Base-by-base conservation (phyloP, 2,888 invertebrate genomes). In the Rhabditophanes sp. region DNA sequence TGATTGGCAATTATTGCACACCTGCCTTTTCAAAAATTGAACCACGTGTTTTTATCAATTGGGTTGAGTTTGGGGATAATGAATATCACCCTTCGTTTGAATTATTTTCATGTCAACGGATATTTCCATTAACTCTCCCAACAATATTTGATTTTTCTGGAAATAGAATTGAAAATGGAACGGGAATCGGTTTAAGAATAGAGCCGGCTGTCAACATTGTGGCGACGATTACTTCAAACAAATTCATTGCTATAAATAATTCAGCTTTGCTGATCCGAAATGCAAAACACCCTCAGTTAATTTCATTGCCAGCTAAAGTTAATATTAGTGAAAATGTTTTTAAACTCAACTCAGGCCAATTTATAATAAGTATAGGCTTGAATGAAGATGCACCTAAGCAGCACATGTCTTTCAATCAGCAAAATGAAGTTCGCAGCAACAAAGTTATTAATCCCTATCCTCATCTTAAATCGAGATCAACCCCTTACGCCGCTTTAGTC, bases 401-500 rank as follows among this genome's bases (percentile, higher is more conserved):
- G 28, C 34, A 24, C 19, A 39, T 62, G 15, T 35, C 42, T 1
- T 63, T 63, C 44, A 53, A 53, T 42, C 59, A 61, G 27, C 63
- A 63, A 39, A 63, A 63, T 37, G 63, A 63, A 41, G 48, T 61
- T 16, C 73, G 77, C 44, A 76, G 80, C 37, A 96, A 96, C 68
- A 76, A 74, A 52, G 78, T 90, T 8, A 72, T 74, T 12, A 84
- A 90, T 65, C 80, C 84, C 0, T 88, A 81, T 66, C 74, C 76
- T 0, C 74, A 75, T 48, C 67, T 93, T 25, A 80, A 79, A 53
- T 85, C 93, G 0, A 74, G 96, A 53, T 84, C 82, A 42, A 74
- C 82, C 48, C 88, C 90, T 0, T 80, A 88, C 1, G 93, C 90
- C 0, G 79, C 84, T 0, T 74, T 93, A 22, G 83, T 88, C 0